Conservation (phyloP, 2,797 vertebrate species). For the Morus bassanus region DNA sequence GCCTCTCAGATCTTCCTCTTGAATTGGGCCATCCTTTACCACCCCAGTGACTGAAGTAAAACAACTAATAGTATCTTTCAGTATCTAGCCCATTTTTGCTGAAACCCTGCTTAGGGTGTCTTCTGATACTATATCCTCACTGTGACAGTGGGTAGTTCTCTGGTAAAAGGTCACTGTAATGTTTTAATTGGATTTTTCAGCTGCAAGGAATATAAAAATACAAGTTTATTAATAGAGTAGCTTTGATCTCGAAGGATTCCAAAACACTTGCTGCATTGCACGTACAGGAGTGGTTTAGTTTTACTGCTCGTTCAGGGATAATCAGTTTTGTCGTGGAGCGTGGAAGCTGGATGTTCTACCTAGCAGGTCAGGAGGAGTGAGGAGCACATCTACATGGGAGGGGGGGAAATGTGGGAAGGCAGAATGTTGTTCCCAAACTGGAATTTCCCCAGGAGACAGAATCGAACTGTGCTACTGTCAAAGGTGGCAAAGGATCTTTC, state of each 20-base stretch:
- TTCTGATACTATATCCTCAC: no score
- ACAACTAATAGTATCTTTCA: no score
- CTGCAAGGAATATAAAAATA: slow-evolving; percentile 45
- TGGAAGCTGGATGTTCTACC: neutral
- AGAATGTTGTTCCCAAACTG: neutral
- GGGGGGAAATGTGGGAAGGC: neutral
- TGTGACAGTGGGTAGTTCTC: neutral
- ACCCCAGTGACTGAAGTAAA: no score
- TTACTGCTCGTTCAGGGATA: neutral
- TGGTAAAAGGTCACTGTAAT: slow-evolving; percentile 25
- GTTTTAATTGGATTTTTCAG: slow-evolving; percentile 61
- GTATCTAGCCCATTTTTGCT: no score
- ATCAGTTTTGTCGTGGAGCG: neutral
- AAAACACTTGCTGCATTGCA: neutral
- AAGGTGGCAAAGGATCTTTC: slow-evolving; percentile 4
- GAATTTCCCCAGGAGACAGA: neutral
- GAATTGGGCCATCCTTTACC: no score
- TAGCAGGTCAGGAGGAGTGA: neutral
- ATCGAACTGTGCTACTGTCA: neutral
- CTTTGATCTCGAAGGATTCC: slow-evolving; percentile 53
- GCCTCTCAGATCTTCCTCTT: no score
- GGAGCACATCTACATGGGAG: fast-evolving
- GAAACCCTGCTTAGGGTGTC: no score
- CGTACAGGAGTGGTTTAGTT: neutral
- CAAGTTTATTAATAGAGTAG: slow-evolving; percentile 37